phyloP scores from a whole-genome alignment of 35 echinoderm and acorn worm species.

The Lytechinus pictus region DNA sequence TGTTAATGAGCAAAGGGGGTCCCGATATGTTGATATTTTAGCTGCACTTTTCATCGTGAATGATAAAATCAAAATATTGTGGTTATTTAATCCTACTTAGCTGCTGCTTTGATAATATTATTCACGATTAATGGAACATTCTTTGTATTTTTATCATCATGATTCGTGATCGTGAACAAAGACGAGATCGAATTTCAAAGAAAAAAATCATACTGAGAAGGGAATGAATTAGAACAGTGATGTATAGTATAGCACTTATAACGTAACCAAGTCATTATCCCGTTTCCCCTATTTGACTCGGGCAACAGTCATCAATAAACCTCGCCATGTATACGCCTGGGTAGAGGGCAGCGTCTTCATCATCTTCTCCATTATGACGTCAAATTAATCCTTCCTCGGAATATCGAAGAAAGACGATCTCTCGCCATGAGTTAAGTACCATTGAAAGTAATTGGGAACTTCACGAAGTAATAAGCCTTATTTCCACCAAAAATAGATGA shows the following conservation, averaged over 20 bases:
- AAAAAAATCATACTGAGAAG: background rate
- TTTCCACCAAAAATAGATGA: background rate
- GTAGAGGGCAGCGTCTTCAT: too few relatives aligned
- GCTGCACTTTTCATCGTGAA: background rate
- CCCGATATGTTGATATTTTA: background rate
- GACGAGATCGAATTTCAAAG: background rate
- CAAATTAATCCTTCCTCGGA: too few relatives aligned
- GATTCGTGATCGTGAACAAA: background rate
- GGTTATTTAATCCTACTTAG: background rate
- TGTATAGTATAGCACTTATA: too few relatives aligned
- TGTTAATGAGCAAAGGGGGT: background rate
- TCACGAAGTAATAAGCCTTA: background rate
- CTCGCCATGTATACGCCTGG: too few relatives aligned
- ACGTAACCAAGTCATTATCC: too few relatives aligned
- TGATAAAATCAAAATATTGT: constrained; percentile 15
- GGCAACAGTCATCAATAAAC: too few relatives aligned
- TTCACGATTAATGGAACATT: background rate
- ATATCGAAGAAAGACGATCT: too few relatives aligned
- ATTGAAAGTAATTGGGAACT: too few relatives aligned
- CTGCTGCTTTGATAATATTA: background rate
- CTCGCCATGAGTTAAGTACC: too few relatives aligned
- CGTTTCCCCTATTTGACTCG: too few relatives aligned
- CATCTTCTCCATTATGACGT: too few relatives aligned
- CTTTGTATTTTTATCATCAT: background rate
- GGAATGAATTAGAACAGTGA: background rate